Conservation (phyloP, 1,140 invertebrate species). For the Rhyacophila brunnea region DNA sequence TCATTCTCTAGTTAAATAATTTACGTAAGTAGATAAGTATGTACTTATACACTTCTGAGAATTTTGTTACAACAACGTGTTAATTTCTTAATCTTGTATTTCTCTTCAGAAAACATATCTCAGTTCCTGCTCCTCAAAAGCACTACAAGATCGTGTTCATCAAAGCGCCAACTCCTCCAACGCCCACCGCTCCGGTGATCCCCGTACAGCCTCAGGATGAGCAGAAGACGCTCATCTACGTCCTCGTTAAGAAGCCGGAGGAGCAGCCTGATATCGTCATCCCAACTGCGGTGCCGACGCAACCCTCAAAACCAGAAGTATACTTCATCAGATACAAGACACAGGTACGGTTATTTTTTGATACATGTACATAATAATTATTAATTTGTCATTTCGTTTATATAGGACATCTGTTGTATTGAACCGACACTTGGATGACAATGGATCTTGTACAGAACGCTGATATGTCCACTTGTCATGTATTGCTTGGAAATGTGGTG, state of each 20-base stretch:
- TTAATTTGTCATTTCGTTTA: no score
- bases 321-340: conserved; percentile 88
- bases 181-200: conserved; percentile 72
- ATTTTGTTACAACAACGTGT: no score
- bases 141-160: conserved; percentile 90
- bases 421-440: no score
- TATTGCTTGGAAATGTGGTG: no score
- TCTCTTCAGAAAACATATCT: conserved; percentile 59
- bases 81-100: no score
- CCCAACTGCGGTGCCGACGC: conserved; percentile 74
- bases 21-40: no score
- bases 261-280: conserved; percentile 75
- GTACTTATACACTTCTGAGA: no score
- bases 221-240: conserved; percentile 86
- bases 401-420: no score
- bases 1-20: no score
- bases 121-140: conserved; percentile 74
- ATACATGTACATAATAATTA: conserved; percentile 60
- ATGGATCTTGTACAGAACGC: no score
- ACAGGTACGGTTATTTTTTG: conserved; percentile 66
- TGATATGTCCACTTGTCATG: no score
- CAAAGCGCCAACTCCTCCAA: conserved; percentile 78
- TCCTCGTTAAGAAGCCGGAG: conserved; percentile 85
- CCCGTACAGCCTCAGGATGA: conserved; percentile 77
- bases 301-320: conserved; percentile 81